These are phyloP conservation scores for Sebastes hubbsi DNA, from an alignment of 2,797 vertebrate species.

Conservation along the genomic window DNA sequence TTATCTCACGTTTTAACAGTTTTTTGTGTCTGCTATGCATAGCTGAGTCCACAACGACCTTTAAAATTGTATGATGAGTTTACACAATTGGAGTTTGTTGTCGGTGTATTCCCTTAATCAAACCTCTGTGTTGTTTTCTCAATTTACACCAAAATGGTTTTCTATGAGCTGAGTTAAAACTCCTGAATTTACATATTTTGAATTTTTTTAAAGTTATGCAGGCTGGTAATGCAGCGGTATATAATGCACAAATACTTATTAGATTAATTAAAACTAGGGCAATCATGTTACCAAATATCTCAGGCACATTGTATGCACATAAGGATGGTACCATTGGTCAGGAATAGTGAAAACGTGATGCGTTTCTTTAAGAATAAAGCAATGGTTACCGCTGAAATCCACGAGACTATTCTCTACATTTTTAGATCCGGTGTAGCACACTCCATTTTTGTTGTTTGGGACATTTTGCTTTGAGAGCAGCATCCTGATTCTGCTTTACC, in stretches of 20 bases:
- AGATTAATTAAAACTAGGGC: background rate
- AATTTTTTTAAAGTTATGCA: background rate
- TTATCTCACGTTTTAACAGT: constrained; percentile 58
- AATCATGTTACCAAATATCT: background rate
- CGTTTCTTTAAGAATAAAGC: background rate
- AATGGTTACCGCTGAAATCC: background rate
- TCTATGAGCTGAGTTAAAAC: background rate
- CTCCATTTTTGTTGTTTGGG: background rate
- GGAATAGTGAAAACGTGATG: background rate
- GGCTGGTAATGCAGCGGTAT: background rate
- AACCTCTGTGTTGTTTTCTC: constrained; percentile 21
- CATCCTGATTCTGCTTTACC: background rate
- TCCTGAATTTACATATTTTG: background rate
- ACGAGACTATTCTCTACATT: background rate
- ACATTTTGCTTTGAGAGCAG: background rate
- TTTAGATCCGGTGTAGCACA: background rate
- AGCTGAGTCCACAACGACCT: background rate
- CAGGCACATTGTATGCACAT: background rate
- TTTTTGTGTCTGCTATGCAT: constrained; percentile 31
- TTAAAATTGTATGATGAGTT: constrained; percentile 15
- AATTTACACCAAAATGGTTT: background rate
- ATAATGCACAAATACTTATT: background rate
- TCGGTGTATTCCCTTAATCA: background rate
- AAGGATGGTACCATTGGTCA: background rate
- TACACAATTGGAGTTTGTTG: background rate